Evolutionary conservation across 1,140 invertebrate genomes (phyloP), one percentile per base, ranked within the genome.

Genomic region (Subanguina moxae): DNA sequence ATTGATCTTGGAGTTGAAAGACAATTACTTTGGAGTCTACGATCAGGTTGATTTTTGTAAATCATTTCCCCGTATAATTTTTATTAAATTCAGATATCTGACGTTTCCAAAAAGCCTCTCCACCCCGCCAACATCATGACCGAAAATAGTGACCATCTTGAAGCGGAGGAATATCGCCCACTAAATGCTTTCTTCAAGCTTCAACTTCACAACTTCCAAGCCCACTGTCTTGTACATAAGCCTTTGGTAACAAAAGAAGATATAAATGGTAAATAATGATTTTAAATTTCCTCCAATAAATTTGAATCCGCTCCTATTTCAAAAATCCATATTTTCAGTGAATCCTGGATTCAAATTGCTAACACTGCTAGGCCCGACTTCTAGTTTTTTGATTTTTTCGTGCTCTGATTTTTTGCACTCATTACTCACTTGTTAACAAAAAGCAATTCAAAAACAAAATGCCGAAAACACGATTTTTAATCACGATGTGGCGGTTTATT

Each of bases 201-300:
- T 8, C 81, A 82, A 15, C 67, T 86, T 19, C 83, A 85, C 67
- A 84, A 86, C 64, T 82, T 86, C 38, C 84, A 84, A 46, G 85
- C 75, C 27, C 84, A 86, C 73, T 77, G 78, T 58, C 59, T 42
- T 15, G 52, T 38, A 21, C 62, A 67, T 42, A 65, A 68, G 21
- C 30, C 30, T 19, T 28, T 65, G 48, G 1, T 21, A 21, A 52
- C 48, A n/a, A 57, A 67, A 13, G 64, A 65, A n/a, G 27, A 64
- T 28, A 27, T n/a, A 62, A 48, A 63, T 58, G 23, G 25, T 64
- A 63, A 23, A n/a, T n/a, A n/a, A n/a, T n/a, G n/a, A n/a, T n/a
- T n/a, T n/a, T n/a, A n/a, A n/a, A n/a, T n/a, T n/a, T n/a, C n/a
- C n/a, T n/a, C n/a, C n/a, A n/a, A n/a, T n/a, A n/a, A n/a, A n/a